These are phyloP conservation scores for Littorina saxatilis DNA, from an alignment of 1,140 invertebrate species.

Conservation along the genomic window DNA sequence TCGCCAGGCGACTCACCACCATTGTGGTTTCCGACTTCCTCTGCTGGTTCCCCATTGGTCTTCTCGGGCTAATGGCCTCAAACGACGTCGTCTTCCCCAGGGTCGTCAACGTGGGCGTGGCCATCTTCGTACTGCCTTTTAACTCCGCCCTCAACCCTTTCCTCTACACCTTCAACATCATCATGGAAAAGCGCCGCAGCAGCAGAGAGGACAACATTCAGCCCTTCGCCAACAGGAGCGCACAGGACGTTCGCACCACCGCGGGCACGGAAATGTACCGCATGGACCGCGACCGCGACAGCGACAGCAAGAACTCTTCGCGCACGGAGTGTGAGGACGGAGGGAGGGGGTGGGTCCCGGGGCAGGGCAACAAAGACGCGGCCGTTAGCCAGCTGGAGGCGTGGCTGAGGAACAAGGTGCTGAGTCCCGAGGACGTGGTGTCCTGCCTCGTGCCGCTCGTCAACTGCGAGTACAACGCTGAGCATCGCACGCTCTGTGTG, in stretches of 20 bases:
- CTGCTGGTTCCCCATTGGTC: constrained; percentile 42
- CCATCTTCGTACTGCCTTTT: constrained; percentile 51
- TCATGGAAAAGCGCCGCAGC: neutral
- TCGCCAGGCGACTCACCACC: constrained; percentile 20
- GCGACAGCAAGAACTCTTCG: neutral
- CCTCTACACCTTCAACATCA: constrained; percentile 48
- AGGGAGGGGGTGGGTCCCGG: neutral
- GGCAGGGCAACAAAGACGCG: neutral
- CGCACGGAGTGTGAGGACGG: no score
- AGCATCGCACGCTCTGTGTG: no score
- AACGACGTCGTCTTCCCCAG: constrained; percentile 40
- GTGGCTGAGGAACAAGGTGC: neutral
- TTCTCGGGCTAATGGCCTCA: constrained; percentile 41
- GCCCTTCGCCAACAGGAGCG: no score
- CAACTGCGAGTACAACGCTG: neutral
- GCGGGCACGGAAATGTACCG: no score
- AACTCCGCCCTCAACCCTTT: constrained; percentile 58
- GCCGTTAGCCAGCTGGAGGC: neutral
- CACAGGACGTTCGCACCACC: neutral
- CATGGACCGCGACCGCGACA: no score
- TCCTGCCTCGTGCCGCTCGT: neutral
- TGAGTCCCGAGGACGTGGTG: neutral
- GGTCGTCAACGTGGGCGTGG: constrained; percentile 49
- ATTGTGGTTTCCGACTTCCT: constrained; percentile 22
- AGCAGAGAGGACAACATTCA: no score